These are phyloP conservation scores for Melieria omissa DNA, from an alignment of 2,888 invertebrate genomes.

Conservation along the genomic window DNA sequence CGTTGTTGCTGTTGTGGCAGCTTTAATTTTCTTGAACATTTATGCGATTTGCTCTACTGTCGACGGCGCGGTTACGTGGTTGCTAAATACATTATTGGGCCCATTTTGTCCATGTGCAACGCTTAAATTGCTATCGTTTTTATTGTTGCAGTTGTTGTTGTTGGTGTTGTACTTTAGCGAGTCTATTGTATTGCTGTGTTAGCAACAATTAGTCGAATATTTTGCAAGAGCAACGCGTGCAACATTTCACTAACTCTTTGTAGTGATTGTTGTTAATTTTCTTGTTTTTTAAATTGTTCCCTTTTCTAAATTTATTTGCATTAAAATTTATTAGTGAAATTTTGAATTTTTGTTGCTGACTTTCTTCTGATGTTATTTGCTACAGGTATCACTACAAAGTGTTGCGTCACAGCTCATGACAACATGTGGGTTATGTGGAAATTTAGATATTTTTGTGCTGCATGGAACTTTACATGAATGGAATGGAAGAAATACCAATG, in stretches of 20 bases:
- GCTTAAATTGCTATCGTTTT: neutral
- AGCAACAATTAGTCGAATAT: constrained; percentile 13
- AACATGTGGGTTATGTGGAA: neutral
- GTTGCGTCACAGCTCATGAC: neutral
- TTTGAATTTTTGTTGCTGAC: neutral
- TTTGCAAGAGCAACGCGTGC: constrained; percentile 9
- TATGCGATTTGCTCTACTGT: neutral
- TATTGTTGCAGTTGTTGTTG: neutral
- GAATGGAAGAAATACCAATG: neutral
- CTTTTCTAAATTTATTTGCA: too few relatives aligned
- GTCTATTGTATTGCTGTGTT: constrained; percentile 1
- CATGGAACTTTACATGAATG: neutral
- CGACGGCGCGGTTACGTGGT: too few relatives aligned
- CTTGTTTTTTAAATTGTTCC: neutral
- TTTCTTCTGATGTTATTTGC: neutral
- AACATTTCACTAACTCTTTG: constrained; percentile 13
- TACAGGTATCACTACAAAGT: neutral
- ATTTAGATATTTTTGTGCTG: neutral
- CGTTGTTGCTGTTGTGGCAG: constrained; percentile 3
- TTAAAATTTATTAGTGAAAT: constrained; percentile 21
- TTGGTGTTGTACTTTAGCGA: neutral
- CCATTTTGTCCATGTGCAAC: too few relatives aligned
- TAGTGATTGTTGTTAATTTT: neutral
- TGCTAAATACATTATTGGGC: too few relatives aligned
- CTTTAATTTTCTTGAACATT: constrained; percentile 24